Conservation (phyloP, 2,888 invertebrate species). For the Zhengitettix transpicula region DNA sequence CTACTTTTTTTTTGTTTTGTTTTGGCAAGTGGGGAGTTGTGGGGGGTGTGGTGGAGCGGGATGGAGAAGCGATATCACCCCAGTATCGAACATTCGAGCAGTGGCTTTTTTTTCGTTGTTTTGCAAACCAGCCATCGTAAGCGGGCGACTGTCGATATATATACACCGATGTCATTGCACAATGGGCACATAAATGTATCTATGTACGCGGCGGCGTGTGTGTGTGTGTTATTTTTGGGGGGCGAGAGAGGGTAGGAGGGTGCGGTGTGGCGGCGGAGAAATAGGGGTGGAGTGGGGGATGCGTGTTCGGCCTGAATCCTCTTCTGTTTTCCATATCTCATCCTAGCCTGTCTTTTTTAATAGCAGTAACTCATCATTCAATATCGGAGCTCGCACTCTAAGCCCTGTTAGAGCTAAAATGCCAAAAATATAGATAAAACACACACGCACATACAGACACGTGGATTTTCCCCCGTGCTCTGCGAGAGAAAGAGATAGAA, state of each 20-base stretch:
- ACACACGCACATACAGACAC: neutral
- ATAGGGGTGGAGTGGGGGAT: neutral
- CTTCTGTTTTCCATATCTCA: conserved; percentile 24
- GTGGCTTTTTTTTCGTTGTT: neutral
- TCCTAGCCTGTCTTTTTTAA: conserved; percentile 30
- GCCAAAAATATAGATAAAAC: conserved; percentile 2
- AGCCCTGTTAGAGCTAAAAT: conserved; percentile 5
- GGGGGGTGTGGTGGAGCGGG: neutral
- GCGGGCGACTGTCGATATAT: neutral
- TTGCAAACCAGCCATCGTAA: neutral
- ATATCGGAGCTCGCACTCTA: conserved; percentile 20
- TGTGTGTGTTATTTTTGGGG: neutral
- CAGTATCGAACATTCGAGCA: neutral
- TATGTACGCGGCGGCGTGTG: neutral
- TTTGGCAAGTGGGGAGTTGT: neutral
- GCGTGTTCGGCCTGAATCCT: neutral
- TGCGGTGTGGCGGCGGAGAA: neutral
- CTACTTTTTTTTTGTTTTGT: neutral
- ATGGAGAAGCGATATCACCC: neutral
- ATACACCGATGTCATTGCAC: conserved; percentile 1
- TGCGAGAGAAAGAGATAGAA: neutral
- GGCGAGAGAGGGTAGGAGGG: neutral
- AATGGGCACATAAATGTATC: conserved; percentile 1
- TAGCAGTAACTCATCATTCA: conserved; percentile 34
- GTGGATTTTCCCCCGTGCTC: neutral